Evolutionary conservation across 2,797 vertebrate species (phyloP).

Genomic region (Pelobates cultripes): DNA sequence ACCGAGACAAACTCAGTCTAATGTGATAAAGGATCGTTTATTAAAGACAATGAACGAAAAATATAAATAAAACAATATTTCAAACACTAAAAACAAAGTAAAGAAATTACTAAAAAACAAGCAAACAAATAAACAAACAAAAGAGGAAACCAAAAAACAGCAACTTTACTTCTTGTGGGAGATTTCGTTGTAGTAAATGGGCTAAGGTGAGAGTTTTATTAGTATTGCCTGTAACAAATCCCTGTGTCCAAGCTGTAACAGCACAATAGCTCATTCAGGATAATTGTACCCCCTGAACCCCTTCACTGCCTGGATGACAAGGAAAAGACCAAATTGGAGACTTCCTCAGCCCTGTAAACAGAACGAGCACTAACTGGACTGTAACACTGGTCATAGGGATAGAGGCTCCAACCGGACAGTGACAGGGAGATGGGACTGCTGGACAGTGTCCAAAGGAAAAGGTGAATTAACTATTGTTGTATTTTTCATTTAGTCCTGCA

Average conservation of each 20-base stretch:
- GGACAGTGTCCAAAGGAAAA: not conserved
- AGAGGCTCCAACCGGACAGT: not conserved
- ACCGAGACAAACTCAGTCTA: too few species aligned
- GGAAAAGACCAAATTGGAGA: not conserved
- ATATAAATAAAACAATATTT: too few species aligned
- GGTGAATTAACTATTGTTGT: not conserved
- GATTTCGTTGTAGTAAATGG: not conserved
- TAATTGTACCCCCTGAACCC: not conserved
- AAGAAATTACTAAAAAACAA: too few species aligned
- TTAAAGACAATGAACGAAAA: too few species aligned
- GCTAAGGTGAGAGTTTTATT: not conserved
- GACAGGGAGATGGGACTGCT: not conserved
- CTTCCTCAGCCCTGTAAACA: not conserved
- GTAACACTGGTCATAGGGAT: not conserved
- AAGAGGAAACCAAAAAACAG: too few species aligned
- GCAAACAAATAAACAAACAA: too few species aligned
- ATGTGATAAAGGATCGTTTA: too few species aligned
- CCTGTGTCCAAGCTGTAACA: not conserved
- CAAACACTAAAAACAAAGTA: too few species aligned
- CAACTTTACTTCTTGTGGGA: too few species aligned
- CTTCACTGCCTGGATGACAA: not conserved
- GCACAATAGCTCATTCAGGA: not conserved
- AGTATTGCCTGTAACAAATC: not conserved
- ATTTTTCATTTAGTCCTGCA: not conserved
- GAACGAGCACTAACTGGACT: not conserved